phyloP scores from a whole-genome alignment of 2,888 invertebrate genomes.

The Ectropis crepuscularia region DNA sequence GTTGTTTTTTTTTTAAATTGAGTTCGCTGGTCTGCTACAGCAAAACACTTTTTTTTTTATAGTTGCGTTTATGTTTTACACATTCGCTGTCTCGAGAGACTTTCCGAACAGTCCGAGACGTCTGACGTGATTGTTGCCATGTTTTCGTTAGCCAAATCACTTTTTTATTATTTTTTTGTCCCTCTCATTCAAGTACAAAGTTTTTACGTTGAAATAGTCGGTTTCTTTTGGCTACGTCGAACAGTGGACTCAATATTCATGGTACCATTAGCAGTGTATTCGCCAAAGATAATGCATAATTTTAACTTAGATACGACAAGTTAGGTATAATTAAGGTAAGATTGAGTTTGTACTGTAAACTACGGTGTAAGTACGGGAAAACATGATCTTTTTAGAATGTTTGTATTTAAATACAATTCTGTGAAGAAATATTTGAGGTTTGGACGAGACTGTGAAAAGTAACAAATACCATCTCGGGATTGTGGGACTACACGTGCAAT shows the following conservation, averaged over 20 bases:
- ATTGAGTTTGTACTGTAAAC: slow-evolving; percentile 48
- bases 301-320: slow-evolving; percentile 63
- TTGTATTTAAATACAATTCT: neutral
- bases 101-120: no score
- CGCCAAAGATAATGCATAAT: slow-evolving; percentile 84
- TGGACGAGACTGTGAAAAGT: no score
- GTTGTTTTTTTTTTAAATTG: slow-evolving; percentile 40
- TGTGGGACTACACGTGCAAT: no score
- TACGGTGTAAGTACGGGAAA: slow-evolving; percentile 9
- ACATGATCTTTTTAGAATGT: slow-evolving; percentile 27
- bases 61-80: neutral
- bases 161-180: no score
- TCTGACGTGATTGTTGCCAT: no score
- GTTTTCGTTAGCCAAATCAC: no score
- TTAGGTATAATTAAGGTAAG: slow-evolving; percentile 56
- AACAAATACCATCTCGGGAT: no score
- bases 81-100: no score
- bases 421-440: no score
- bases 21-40: slow-evolving; percentile 16
- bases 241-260: slow-evolving; percentile 57
- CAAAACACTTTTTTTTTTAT: neutral
- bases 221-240: slow-evolving; percentile 47
- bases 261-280: slow-evolving; percentile 81
- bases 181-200: no score
- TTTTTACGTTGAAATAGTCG: no score